Evolutionary conservation across 2,888 invertebrate species (phyloP).

Genomic region (Tetheella fluctuosa): DNA sequence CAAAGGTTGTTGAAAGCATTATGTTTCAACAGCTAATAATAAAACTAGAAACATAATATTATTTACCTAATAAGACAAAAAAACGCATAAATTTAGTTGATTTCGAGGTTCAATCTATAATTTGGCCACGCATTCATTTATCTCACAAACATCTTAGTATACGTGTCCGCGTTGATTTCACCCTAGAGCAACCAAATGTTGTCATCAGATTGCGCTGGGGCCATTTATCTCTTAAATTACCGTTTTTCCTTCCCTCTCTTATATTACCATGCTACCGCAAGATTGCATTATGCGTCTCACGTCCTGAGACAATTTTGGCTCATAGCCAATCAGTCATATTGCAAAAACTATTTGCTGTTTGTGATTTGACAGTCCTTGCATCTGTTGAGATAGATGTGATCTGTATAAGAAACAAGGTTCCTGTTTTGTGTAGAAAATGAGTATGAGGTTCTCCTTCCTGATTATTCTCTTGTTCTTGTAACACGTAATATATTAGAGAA

Average conservation of each 20-base stretch:
- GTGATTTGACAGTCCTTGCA: not conserved
- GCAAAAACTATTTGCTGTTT: slow-evolving; percentile 8
- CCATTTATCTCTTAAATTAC: not conserved
- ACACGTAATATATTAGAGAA: too few relatives aligned
- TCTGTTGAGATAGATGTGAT: not conserved
- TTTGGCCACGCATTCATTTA: too few relatives aligned
- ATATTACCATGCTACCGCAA: not conserved
- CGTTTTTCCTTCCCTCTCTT: not conserved
- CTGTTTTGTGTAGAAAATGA: not conserved
- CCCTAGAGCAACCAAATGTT: not conserved
- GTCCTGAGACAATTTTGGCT: not conserved
- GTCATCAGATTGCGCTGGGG: not conserved
- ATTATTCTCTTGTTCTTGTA: too few relatives aligned
- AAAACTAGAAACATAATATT: too few relatives aligned
- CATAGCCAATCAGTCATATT: not conserved
- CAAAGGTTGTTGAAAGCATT: too few relatives aligned
- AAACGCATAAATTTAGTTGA: too few relatives aligned
- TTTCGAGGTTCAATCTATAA: too few relatives aligned
- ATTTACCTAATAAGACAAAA: too few relatives aligned
- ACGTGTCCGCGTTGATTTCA: not conserved
- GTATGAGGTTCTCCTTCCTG: not conserved
- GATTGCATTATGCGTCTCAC: slow-evolving; percentile 8
- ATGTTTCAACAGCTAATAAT: too few relatives aligned
- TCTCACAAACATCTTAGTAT: not conserved
- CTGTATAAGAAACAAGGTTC: not conserved